Conservation (phyloP, 2,888 invertebrate genomes). For the Clusia tigrina region DNA sequence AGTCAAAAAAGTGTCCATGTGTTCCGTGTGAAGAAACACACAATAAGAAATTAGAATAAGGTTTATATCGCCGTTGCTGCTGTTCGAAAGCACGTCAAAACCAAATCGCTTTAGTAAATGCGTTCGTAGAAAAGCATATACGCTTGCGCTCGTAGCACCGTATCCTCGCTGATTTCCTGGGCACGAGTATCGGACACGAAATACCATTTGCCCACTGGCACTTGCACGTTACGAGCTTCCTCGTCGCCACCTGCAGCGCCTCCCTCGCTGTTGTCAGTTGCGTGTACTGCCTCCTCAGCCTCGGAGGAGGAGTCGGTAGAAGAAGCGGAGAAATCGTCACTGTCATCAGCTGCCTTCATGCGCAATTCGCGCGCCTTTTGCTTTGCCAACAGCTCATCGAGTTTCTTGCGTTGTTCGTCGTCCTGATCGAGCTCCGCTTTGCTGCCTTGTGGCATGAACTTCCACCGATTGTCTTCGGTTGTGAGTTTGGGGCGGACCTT, state of each 20-base stretch:
- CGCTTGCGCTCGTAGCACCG: constrained; percentile 86
- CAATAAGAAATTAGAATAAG: background rate
- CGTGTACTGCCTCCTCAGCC: constrained; percentile 47
- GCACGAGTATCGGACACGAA: constrained; percentile 92
- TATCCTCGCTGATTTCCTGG: constrained; percentile 78
- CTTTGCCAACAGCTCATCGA: constrained; percentile 61
- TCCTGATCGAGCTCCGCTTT: constrained; percentile 67
- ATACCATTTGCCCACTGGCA: constrained; percentile 86
- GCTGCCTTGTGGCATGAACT: constrained; percentile 73
- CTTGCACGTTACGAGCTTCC: constrained; percentile 53
- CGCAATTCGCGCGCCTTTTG: constrained; percentile 59
- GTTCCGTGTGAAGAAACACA: too few species aligned
- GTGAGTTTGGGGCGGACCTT: constrained; percentile 77
- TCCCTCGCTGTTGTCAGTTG: constrained; percentile 61
- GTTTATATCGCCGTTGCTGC: background rate
- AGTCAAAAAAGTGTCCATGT: constrained; percentile 5
- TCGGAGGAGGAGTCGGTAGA: constrained; percentile 61
- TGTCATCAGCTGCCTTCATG: constrained; percentile 59
- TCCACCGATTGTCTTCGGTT: constrained; percentile 75
- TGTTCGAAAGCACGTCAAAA: too few species aligned
- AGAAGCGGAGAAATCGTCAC: constrained; percentile 69
- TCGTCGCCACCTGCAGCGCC: constrained; percentile 58
- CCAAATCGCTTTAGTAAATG: constrained; percentile 71
- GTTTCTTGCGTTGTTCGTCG: constrained; percentile 65
- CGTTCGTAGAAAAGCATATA: constrained; percentile 97